Conservation (phyloP, 2,113 vertebrate genomes). For the Phyllopteryx taeniolatus region DNA sequence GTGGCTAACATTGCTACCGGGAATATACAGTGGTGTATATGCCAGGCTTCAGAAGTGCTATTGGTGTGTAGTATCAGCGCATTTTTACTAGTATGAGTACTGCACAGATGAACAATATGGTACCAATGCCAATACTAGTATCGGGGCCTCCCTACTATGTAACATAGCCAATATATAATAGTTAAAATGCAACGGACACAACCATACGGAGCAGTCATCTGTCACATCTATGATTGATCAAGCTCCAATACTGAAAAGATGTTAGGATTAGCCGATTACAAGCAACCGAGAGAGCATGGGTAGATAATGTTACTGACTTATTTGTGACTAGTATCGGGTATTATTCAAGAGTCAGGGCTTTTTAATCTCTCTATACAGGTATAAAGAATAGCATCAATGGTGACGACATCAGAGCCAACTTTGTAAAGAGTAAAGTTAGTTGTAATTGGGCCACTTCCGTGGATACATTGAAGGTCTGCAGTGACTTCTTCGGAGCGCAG, state of each 20-base stretch:
- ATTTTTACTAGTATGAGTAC: neutral
- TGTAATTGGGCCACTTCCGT: slow-evolving; percentile 67
- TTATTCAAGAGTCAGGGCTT: neutral
- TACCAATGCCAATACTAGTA: neutral
- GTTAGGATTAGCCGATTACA: neutral
- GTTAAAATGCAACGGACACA: neutral
- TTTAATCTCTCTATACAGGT: slow-evolving; percentile 36
- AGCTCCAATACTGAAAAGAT: neutral
- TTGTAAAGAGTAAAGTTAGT: slow-evolving; percentile 54
- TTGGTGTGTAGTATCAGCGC: neutral
- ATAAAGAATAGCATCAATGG: slow-evolving; percentile 30
- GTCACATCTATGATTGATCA: neutral
- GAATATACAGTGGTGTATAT: neutral
- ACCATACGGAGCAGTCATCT: neutral
- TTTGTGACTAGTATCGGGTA: neutral
- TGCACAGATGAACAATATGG: neutral
- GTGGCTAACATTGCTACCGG: too few species aligned
- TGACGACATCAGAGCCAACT: slow-evolving; percentile 49
- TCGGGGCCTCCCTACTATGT: neutral
- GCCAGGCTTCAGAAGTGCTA: neutral
- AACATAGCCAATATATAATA: neutral
- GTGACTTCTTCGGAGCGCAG: slow-evolving; percentile 71
- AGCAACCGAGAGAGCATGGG: neutral
- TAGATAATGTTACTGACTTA: neutral
- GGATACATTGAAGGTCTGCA: slow-evolving; percentile 59